Evolutionary conservation across 2,797 vertebrate species (phyloP).

Genomic region (Melanotaenia parkinsoni): DNA sequence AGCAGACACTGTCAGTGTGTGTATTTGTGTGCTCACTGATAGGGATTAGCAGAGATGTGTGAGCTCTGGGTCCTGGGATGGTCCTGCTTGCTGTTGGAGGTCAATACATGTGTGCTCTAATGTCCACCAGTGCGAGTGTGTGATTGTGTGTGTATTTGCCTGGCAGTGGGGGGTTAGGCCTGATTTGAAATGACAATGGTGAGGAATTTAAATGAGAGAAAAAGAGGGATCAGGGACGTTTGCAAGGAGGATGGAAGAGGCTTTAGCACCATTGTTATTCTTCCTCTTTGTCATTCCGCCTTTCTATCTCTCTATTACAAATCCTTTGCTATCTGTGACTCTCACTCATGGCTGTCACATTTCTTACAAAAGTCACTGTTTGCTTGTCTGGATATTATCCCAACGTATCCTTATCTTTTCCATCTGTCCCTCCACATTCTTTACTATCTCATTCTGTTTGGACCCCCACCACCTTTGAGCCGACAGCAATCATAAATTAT

Average conservation of each 20-base stretch:
- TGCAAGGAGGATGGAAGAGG: constrained; percentile 71
- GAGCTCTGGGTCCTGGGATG: constrained; percentile 54
- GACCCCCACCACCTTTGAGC: background rate
- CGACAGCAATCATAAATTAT: constrained; percentile 7
- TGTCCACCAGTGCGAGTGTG: constrained; percentile 53
- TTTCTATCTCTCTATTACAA: constrained; percentile 71
- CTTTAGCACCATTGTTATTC: constrained; percentile 76
- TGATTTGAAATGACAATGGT: constrained; percentile 74
- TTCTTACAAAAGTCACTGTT: constrained; percentile 38
- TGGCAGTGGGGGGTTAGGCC: constrained; percentile 62
- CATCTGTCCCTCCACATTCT: constrained; percentile 9
- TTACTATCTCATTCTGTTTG: background rate
- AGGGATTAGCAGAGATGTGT: constrained; percentile 68
- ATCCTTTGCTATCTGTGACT: constrained; percentile 44
- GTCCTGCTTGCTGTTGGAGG: constrained; percentile 58
- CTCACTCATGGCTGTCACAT: constrained; percentile 44
- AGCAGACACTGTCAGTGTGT: constrained; percentile 62
- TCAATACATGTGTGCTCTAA: constrained; percentile 55
- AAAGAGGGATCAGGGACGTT: constrained; percentile 70
- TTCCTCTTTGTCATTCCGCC: constrained; percentile 71
- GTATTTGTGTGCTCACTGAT: constrained; percentile 63
- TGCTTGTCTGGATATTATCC: constrained; percentile 43
- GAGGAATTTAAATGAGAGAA: constrained; percentile 78
- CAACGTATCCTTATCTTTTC: constrained; percentile 34
- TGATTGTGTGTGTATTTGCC: constrained; percentile 46